phyloP scores from a whole-genome alignment of 37 sponge, comb jelly and placozoan genomes.

The Lycopodina hypogea region DNA sequence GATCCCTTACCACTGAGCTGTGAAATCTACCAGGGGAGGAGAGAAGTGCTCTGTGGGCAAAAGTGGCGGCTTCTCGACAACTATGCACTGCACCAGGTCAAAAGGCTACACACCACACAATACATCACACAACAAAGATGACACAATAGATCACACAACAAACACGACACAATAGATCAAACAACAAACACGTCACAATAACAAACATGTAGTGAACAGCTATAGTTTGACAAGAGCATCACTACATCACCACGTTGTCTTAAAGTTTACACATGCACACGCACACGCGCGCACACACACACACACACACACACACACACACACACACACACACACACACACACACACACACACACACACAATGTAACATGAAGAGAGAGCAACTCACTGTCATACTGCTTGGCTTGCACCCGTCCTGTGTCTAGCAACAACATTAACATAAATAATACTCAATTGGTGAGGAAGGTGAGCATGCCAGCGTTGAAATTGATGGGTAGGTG shows the following conservation, averaged over 20 bases:
- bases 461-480: too few species aligned
- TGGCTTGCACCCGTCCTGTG: constrained; percentile 50
- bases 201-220: too few species aligned
- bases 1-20: constrained; percentile 13
- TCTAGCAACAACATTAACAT: constrained; percentile 7
- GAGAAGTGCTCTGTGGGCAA: constrained; percentile 68
- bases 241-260: too few species aligned
- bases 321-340: too few species aligned
- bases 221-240: too few species aligned
- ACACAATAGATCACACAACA: not conserved
- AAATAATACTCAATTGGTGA: too few species aligned
- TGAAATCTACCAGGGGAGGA: constrained; percentile 61
- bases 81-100: constrained; percentile 85
- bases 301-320: too few species aligned
- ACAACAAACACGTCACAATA: too few species aligned
- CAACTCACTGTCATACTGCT: constrained; percentile 37
- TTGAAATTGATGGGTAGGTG: not conserved
- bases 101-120: constrained; percentile 59
- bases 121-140: not conserved
- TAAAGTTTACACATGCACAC: too few species aligned
- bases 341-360: not conserved
- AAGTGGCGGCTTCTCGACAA: constrained; percentile 79
- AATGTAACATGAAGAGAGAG: not conserved
- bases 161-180: too few species aligned
- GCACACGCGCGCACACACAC: too few species aligned